Evolutionary conservation across 2,113 vertebrate genomes (phyloP).

Genomic region (human (Homo sapiens)): DNA sequence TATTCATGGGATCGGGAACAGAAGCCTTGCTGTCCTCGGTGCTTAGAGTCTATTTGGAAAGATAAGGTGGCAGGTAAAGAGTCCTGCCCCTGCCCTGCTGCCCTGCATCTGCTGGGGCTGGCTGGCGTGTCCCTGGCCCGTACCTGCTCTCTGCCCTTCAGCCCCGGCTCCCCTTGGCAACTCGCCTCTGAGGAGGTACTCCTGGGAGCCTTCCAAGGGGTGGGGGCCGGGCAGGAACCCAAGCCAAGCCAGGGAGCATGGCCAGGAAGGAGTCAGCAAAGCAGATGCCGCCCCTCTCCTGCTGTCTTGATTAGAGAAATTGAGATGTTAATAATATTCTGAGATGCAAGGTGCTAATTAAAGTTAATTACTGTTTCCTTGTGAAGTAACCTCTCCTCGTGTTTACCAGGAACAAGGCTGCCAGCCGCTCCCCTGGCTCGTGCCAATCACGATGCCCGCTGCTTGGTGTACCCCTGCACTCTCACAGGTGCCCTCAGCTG

Average conservation of each 20-base stretch:
- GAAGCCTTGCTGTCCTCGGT: not conserved
- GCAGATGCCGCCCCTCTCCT: conserved; percentile 78
- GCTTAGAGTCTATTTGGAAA: not conserved
- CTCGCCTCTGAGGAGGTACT: not conserved
- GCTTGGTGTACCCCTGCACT: conserved; percentile 44
- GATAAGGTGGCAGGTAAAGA: not conserved
- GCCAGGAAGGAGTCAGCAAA: conserved; percentile 74
- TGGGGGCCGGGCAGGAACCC: conserved; percentile 36
- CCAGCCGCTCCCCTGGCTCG: conserved; percentile 75
- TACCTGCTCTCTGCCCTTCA: conserved; percentile 5
- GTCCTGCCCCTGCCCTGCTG: not conserved
- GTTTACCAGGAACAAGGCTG: conserved; percentile 79
- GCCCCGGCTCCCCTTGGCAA: conserved; percentile 45
- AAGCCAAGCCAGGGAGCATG: conserved; percentile 49
- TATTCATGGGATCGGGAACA: not conserved
- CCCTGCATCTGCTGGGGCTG: not conserved
- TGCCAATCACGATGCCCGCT: conserved; percentile 75
- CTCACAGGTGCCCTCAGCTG: conserved; percentile 68
- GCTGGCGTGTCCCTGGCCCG: not conserved
- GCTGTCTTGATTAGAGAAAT: conserved; percentile 82
- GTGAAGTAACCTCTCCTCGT: conserved; percentile 81
- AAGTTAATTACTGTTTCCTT: conserved; percentile 83
- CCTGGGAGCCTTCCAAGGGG: conserved; percentile 42
- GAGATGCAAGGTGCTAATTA: conserved; percentile 83
- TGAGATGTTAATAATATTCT: conserved; percentile 83